Conservation (phyloP, 2,113 vertebrate species). For the Micronycteris hirsuta region DNA sequence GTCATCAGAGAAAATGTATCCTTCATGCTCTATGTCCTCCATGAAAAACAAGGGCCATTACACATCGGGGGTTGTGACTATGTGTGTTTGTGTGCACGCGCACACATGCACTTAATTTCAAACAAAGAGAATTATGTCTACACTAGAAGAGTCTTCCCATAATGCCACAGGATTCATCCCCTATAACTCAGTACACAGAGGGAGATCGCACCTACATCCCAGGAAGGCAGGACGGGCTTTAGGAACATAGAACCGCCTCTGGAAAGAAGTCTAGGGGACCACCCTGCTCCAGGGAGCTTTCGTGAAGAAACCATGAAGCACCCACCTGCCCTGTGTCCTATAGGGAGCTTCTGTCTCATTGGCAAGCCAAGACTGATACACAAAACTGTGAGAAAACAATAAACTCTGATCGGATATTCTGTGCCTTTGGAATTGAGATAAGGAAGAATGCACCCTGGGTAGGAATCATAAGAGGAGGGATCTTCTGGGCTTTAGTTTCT, state of each 20-base stretch:
- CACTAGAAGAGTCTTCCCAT: background rate
- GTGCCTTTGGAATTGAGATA: background rate
- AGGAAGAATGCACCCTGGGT: background rate
- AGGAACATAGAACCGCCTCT: background rate
- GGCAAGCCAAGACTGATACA: background rate
- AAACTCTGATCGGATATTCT: background rate
- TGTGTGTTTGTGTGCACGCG: rapidly evolving
- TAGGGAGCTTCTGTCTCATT: background rate
- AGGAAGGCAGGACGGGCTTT: background rate
- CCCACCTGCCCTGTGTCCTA: background rate
- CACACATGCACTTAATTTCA: background rate
- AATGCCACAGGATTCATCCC: background rate
- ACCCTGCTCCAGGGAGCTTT: background rate
- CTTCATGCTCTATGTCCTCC: background rate
- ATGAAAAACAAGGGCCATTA: background rate
- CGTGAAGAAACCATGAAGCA: background rate
- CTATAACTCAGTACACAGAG: background rate
- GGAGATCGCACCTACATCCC: background rate
- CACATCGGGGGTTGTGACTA: background rate
- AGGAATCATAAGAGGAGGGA: background rate
- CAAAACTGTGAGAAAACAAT: background rate
- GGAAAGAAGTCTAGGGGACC: background rate
- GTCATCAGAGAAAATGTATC: background rate
- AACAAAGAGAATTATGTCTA: background rate
- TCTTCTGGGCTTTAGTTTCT: background rate